Evolutionary conservation across 2,113 vertebrate species (phyloP), one percentile per base, ranked within the genome.

Genomic region (Pelecanoides urinatrix): DNA sequence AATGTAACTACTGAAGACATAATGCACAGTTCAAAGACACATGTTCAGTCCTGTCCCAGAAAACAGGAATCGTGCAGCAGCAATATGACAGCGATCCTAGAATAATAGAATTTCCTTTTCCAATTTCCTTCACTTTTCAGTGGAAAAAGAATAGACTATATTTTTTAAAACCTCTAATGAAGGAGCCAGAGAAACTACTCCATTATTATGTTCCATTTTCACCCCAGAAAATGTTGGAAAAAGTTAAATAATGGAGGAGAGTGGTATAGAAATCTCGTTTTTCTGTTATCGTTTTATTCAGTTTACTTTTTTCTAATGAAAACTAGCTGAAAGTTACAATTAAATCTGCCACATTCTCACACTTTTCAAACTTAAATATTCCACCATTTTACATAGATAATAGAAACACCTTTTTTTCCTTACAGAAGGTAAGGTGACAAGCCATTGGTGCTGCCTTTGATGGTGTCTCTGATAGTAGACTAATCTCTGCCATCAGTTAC

Each of bases 401-500:
- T 21, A 86, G 26, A 81, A 88, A 74, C 50, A 75, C 42, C 66
- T 47, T 67, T 78, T 90, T 87, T 88, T n/a, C 62, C 49, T 80
- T 55, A 84, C 61, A 86, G 79, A 88, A 92, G 25, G 62, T 70
- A n/a, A 72, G 53, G 72, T 93, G 79, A 91, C 11, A 80, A 91
- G 68, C 55, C 83, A 88, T 94, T 88, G 92, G 92, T 94, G 71
- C 75, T 77, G 78, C 65, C 34, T 88, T 92, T 91, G 88, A 93
- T 90, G 52, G 72, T 72, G 44, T 56, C 59, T 94, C 79, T 70
- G 91, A 91, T 91, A 95, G 76, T 5, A 77, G 68, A 91, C 75
- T 96, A 92, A 94, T 93, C 95, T 95, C 78, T 77, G 73, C 52
- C 88, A 94, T 92, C 95, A 94, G 92, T 96, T 96, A 93, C 86